Evolutionary conservation across 2,797 vertebrate genomes (phyloP).

Genomic region (Sorex maritimensis): DNA sequence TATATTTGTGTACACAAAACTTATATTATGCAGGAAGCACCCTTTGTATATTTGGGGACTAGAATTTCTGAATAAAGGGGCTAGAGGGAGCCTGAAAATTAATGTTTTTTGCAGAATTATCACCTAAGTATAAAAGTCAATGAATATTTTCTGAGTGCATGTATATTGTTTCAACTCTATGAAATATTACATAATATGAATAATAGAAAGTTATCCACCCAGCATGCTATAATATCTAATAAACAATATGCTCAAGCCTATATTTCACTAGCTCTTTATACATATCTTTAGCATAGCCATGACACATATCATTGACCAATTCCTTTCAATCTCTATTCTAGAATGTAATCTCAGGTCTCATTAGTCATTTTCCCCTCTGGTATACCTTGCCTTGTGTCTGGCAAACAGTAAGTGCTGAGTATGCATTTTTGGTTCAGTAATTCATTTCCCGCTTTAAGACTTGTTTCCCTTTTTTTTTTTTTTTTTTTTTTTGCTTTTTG

Average conservation of each 20-base stretch:
- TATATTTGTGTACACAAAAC: background rate
- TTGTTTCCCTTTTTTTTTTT: no score
- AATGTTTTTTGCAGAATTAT: conserved; percentile 3
- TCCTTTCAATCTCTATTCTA: background rate
- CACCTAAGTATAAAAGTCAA: background rate
- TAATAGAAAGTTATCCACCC: background rate
- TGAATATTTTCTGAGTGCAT: background rate
- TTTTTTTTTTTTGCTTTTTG: no score
- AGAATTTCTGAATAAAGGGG: background rate
- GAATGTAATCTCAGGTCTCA: background rate
- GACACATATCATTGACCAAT: background rate
- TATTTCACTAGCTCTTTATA: background rate
- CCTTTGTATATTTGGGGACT: background rate
- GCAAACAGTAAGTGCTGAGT: background rate
- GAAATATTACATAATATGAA: background rate
- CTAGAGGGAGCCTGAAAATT: background rate
- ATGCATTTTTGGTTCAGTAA: background rate
- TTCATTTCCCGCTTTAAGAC: background rate
- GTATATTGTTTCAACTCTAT: background rate
- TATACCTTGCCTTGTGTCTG: background rate
- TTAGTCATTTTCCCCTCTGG: background rate
- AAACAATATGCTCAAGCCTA: background rate
- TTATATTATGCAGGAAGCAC: background rate
- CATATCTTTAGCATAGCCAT: background rate
- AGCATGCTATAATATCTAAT: background rate